Conservation (phyloP, 2,113 vertebrate genomes). For the Archocentrus centrarchus region DNA sequence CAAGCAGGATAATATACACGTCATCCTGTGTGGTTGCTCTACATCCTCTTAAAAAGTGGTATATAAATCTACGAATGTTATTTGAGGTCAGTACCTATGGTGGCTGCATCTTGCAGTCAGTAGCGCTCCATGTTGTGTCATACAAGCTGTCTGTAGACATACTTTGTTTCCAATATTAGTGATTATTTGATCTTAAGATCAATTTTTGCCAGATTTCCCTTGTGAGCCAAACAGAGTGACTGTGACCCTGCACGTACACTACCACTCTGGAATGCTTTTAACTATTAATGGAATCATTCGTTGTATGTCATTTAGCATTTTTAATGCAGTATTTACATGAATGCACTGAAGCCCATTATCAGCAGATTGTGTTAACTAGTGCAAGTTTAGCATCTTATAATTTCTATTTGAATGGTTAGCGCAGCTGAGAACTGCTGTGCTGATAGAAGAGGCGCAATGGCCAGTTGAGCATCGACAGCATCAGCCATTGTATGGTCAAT, state of each 20-base stretch:
- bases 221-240: too few species aligned
- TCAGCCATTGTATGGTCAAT: background rate
- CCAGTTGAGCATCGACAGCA: background rate
- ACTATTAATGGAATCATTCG: too few species aligned
- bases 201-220: too few species aligned
- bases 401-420: background rate
- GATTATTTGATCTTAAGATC: too few species aligned
- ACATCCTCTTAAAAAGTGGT: background rate
- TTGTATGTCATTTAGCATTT: background rate
- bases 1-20: background rate
- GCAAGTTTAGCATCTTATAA: background rate
- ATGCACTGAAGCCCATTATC: background rate
- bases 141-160: background rate
- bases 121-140: background rate
- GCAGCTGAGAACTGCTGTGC: background rate
- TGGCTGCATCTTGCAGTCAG: background rate
- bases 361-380: accelerated
- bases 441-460: too few species aligned
- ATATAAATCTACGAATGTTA: constrained; percentile 10
- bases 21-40: background rate
- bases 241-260: too few species aligned
- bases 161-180: background rate
- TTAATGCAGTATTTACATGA: background rate
- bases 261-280: too few species aligned
- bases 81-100: constrained; percentile 13